Base-by-base conservation (phyloP, 2,113 vertebrate genomes). In the Rhinoptilus africanus region DNA sequence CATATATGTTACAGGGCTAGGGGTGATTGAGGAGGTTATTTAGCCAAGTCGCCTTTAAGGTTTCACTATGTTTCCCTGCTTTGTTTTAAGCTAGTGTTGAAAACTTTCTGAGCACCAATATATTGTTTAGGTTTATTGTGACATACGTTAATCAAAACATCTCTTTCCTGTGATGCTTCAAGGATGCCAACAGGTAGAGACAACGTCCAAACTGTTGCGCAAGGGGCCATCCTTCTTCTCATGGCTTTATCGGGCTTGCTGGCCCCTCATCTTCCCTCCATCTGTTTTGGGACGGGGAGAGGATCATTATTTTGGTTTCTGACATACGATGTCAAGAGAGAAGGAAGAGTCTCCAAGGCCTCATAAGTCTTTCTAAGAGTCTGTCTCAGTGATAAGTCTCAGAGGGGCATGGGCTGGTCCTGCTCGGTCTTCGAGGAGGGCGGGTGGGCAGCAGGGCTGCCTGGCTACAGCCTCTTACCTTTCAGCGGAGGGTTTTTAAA, bases 1-100 rank as follows among this genome's bases (percentile, higher is more conserved):
- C 14, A 1, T 47, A 0, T 23, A 4, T 0, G 7, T 48, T 27
- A 27, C 41, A 28, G 28, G 56, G 23, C 51, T 15, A 5, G 32
- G 22, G 14, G 10, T 47, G 21, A 8, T 35, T 35, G 51, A 28
- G 35, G 45, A 60, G 16, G 27, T 66, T 64, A 32, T 63, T 82
- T 12, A 67, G 37, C 32, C 51, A 26, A 2, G 0, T 34, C 0
- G 0, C n/a, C 12, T 62, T 72, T 50, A 35, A 50, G 66, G 24
- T 83, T 83, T 75, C 48, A 4, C 2, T 57, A 6, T 13, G 15
- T 37, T 77, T 57, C 59, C 39, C 28, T 13, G 15, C 76, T 45
- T 39, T 14, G 5, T 28, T 81, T 45, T 16, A 37, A 80, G 39
- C 59, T 50, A 24, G 21, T 12, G 27, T 24, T 3, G 12, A 80